Conservation (phyloP, 2,888 invertebrate species). For the Junonia oenone region DNA sequence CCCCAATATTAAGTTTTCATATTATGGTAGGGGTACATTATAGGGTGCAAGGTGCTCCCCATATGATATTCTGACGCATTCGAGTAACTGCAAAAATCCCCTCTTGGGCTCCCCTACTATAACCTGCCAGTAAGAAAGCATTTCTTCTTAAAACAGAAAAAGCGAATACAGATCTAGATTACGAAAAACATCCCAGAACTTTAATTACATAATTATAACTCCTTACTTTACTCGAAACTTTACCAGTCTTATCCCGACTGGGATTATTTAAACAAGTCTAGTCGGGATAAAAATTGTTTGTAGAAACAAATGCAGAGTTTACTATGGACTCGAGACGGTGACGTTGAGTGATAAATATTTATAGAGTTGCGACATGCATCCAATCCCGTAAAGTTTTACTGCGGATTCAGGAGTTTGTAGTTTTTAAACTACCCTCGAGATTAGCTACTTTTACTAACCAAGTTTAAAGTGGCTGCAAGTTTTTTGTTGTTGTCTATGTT, state of each 20-base stretch:
- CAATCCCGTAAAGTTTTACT: background rate
- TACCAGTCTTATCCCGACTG: background rate
- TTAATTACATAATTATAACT: background rate
- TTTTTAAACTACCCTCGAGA: background rate
- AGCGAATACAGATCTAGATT: too few relatives aligned
- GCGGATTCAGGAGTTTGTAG: background rate
- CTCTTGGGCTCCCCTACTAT: too few relatives aligned
- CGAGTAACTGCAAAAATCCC: too few relatives aligned
- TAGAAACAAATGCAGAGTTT: slow-evolving; percentile 26
- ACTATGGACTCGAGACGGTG: slow-evolving; percentile 24
- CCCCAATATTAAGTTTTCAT: too few relatives aligned
- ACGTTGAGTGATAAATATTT: slow-evolving; percentile 21
- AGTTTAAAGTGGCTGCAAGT: background rate
- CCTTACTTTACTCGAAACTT: too few relatives aligned
- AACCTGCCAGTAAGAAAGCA: too few relatives aligned
- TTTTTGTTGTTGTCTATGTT: too few relatives aligned
- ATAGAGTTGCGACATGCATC: slow-evolving; percentile 3
- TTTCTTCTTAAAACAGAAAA: background rate
- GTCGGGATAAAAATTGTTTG: slow-evolving; percentile 16
- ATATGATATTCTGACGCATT: too few relatives aligned
- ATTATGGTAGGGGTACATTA: too few relatives aligned
- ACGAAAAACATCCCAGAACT: too few relatives aligned
- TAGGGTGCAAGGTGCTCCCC: too few relatives aligned
- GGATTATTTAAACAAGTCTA: background rate
- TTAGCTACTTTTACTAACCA: background rate